phyloP scores from a whole-genome alignment of 2,888 invertebrate genomes.

The Yponomeuta malinellus region DNA sequence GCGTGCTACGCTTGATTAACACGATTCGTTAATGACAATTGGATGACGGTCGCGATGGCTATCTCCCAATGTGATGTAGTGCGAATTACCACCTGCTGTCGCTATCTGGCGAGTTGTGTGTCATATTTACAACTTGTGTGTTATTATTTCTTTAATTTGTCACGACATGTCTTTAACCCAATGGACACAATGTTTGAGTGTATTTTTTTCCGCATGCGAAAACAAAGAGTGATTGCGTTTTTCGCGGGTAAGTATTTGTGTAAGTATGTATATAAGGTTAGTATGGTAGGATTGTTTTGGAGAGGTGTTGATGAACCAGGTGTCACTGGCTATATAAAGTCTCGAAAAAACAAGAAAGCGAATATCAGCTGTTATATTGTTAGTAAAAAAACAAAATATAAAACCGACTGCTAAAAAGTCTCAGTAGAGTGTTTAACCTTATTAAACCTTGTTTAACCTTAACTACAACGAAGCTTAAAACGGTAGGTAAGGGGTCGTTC shows the following conservation, averaged over 20 bases:
- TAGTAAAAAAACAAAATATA: too few species aligned
- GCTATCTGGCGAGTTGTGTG: not conserved
- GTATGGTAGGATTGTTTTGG: too few species aligned
- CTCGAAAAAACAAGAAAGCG: too few species aligned
- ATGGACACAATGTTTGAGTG: not conserved
- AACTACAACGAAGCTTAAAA: too few species aligned
- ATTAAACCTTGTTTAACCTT: too few species aligned
- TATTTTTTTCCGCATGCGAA: not conserved
- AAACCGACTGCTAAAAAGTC: too few species aligned
- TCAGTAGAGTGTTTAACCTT: too few species aligned
- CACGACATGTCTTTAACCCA: not conserved
- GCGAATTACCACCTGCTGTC: not conserved
- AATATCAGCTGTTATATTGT: too few species aligned
- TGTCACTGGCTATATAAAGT: too few species aligned
- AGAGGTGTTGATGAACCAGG: too few species aligned
- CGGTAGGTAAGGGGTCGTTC: too few species aligned
- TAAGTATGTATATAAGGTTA: too few species aligned
- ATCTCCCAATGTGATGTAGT: not conserved
- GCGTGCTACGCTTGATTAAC: not conserved
- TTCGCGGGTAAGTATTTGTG: not conserved
- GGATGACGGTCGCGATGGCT: not conserved
- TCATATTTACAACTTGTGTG: not conserved
- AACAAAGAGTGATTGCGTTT: not conserved
- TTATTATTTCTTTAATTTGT: not conserved
- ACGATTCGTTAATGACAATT: not conserved